phyloP scores from a whole-genome alignment of 2,888 invertebrate genomes.

The Villa cingulata region DNA sequence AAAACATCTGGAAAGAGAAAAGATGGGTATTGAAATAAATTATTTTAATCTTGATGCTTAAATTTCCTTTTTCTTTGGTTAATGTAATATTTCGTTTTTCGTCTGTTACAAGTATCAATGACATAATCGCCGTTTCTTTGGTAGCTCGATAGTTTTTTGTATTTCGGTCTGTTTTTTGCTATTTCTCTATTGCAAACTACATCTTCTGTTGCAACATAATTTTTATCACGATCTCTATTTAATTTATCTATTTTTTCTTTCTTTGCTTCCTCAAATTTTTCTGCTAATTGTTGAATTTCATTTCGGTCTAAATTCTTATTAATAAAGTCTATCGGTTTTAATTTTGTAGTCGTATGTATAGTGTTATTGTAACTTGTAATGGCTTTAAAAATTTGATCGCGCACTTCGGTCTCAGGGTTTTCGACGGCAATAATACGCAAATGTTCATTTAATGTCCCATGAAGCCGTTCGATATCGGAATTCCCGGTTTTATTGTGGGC shows the following conservation, averaged over 20 bases:
- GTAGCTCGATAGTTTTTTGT: background rate
- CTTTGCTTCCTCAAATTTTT: background rate
- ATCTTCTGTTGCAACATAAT: background rate
- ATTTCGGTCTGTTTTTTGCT: background rate
- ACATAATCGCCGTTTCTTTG: background rate
- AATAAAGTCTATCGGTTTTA: background rate
- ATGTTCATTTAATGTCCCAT: conserved; percentile 9
- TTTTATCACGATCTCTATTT: background rate
- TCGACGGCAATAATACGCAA: conserved; percentile 2
- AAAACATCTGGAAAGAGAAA: background rate
- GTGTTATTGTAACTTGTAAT: background rate
- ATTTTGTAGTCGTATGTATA: background rate
- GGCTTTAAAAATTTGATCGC: background rate
- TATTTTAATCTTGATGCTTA: background rate
- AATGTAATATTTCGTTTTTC: background rate
- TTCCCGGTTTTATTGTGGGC: conserved; percentile 8
- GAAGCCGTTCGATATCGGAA: conserved; percentile 6
- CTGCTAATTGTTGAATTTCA: background rate
- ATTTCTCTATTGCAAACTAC: background rate
- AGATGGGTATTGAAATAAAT: background rate
- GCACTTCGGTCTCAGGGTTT: background rate
- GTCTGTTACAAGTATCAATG: background rate
- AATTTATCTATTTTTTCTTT: background rate
- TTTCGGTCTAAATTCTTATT: background rate
- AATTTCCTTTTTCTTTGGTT: background rate